Evolutionary conservation across 2,888 invertebrate species (phyloP).

Genomic region (Papilio demoleus): DNA sequence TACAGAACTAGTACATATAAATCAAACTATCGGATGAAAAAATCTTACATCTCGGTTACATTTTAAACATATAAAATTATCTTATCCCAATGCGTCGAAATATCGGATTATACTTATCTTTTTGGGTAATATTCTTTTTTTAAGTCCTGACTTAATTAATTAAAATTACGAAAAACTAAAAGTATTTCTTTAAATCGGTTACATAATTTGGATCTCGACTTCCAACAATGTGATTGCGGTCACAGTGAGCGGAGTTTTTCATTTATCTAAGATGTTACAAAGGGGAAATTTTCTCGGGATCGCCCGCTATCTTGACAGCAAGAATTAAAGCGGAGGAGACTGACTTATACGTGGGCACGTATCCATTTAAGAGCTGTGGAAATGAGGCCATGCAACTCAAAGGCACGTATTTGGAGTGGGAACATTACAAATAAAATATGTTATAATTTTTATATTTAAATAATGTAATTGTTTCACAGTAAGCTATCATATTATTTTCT

Average conservation of each 20-base stretch:
- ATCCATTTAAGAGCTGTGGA: conserved; percentile 38
- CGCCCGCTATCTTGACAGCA: conserved; percentile 40
- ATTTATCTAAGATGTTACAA: conserved; percentile 47
- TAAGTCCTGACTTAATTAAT: not conserved
- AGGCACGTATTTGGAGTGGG: conserved; percentile 33
- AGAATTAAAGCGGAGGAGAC: conserved; percentile 42
- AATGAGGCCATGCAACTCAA: conserved; percentile 38
- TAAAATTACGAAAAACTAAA: conserved; percentile 7
- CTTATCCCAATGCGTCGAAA: too few relatives aligned
- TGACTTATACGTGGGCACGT: conserved; percentile 41
- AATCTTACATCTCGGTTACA: not conserved
- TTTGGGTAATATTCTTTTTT: too few relatives aligned
- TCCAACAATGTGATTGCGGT: conserved; percentile 46
- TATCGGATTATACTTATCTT: too few relatives aligned
- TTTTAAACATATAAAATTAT: too few relatives aligned
- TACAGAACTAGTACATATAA: not conserved
- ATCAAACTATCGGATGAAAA: not conserved
- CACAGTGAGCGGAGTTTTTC: conserved; percentile 48
- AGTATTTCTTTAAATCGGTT: conserved; percentile 11
- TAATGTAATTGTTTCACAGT: not conserved
- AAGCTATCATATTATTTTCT: too few relatives aligned
- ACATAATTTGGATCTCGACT: conserved; percentile 34
- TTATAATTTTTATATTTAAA: conserved; percentile 14
- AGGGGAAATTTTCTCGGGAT: conserved; percentile 44
- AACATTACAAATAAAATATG: conserved; percentile 12